Evolutionary conservation across 2,113 vertebrate species (phyloP).

Genomic region (Bagarius yarrelli): DNA sequence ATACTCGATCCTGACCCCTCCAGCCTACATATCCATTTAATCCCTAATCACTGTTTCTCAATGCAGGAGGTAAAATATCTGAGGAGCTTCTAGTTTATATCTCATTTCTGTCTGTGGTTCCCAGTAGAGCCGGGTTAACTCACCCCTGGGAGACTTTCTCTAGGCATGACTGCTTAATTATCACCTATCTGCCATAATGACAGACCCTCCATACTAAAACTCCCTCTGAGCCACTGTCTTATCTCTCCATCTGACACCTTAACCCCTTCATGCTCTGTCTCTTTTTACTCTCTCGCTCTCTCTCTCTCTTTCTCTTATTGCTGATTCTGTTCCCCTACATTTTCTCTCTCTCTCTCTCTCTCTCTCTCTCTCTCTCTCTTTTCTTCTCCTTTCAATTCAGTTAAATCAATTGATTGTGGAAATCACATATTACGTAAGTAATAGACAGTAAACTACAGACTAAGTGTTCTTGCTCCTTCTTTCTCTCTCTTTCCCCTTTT

Average conservation of each 20-base stretch:
- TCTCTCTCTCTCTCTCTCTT: too few species aligned
- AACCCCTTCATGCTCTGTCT: too few species aligned
- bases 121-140: constrained; percentile 34
- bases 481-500: constrained; percentile 42
- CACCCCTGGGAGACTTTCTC: neutral
- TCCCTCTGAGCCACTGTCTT: constrained; percentile 37
- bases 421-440: too few species aligned
- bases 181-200: constrained; percentile 67
- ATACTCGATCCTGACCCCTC: neutral
- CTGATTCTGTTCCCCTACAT: too few species aligned
- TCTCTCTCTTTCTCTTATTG: too few species aligned
- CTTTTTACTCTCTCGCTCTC: too few species aligned
- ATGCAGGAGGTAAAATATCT: neutral
- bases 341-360: too few species aligned
- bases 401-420: too few species aligned
- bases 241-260: constrained; percentile 21
- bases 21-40: neutral
- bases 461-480: too few species aligned
- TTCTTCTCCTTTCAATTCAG: too few species aligned
- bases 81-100: neutral
- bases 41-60: neutral
- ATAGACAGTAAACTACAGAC: too few species aligned
- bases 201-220: constrained; percentile 53
- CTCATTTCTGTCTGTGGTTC: neutral
- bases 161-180: constrained; percentile 63